Evolutionary conservation across 2,888 invertebrate genomes (phyloP).

Genomic region (Morpho helenor): DNA sequence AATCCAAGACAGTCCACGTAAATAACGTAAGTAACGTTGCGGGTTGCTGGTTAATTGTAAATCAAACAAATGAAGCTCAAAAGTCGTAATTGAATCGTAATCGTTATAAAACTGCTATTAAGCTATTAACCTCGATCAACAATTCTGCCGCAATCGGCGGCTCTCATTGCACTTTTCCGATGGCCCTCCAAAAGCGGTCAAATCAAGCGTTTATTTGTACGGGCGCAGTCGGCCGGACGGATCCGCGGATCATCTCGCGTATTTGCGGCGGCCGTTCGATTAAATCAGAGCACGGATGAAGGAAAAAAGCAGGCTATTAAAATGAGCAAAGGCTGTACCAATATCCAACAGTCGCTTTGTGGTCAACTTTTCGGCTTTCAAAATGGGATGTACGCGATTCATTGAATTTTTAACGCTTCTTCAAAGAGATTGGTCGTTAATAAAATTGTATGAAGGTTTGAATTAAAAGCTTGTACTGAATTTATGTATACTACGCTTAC

Average conservation of each 20-base stretch:
- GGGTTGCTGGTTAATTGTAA: too few relatives aligned
- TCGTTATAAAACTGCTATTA: too few relatives aligned
- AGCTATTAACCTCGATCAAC: slow-evolving; percentile 39
- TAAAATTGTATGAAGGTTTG: neutral
- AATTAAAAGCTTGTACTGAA: too few relatives aligned
- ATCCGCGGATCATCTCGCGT: slow-evolving; percentile 30
- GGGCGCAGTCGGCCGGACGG: slow-evolving; percentile 42
- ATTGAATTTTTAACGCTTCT: slow-evolving; percentile 7
- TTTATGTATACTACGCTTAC: too few relatives aligned
- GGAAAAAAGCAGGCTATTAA: slow-evolving; percentile 28
- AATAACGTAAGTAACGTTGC: too few relatives aligned
- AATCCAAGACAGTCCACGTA: too few relatives aligned
- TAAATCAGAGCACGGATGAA: slow-evolving; percentile 31
- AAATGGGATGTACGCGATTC: slow-evolving; percentile 12
- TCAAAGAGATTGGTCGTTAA: neutral
- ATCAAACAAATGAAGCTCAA: too few relatives aligned
- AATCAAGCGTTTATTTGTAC: slow-evolving; percentile 64
- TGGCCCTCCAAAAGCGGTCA: slow-evolving; percentile 41
- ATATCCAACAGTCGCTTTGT: slow-evolving; percentile 22
- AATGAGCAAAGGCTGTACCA: slow-evolving; percentile 22
- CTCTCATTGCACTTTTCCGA: slow-evolving; percentile 41
- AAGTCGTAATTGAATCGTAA: too few relatives aligned
- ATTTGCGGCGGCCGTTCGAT: slow-evolving; percentile 32
- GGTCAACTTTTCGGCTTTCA: slow-evolving; percentile 21
- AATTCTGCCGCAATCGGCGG: slow-evolving; percentile 34